Base-by-base conservation (phyloP, 2,797 vertebrate species). In the Craterocephalus amniculus region DNA sequence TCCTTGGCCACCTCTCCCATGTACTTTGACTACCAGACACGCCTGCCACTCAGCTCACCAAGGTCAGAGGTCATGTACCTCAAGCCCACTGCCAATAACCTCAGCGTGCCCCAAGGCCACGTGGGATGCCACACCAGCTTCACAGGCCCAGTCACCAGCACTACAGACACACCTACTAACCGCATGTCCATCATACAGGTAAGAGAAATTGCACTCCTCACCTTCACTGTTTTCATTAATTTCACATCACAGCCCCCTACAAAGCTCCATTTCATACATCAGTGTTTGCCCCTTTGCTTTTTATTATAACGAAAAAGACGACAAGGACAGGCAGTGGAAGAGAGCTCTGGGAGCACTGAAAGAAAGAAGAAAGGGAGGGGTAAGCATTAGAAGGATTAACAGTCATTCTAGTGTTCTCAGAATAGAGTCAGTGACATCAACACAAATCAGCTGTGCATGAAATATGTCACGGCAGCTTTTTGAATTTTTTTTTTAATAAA, bases 181-280 rank as follows among this genome's bases (percentile, higher is more conserved):
- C 96, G 98, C 96, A 99, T 99, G 97, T 99, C 98, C 91, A 97
- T 99, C 95, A 99, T 99, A 94, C 98, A 99, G 98, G 98, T 99
- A 98, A 94, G 96, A 95, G 88, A 88, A 87, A 90, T 83, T 87
- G 81, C 87, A 84, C 82, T 82, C 49, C 80, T 83, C 73, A 85
- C 77, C 75, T 76, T 86, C 80, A 91, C 83, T 81, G 71, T 84
- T 83, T 63, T 82, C 82, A 87, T 78, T 48, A 58, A 83, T 83
- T 81, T 76, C 70, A 83, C 74, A 22, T 86, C 83, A 83, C 83
- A 72, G 67, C 60, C 81, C 45, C 64, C 65, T 52, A 74, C 35
- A 83, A 80, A 74, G 78, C 67, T 71, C 63, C 79, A 83, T 81
- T 79, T 80, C 58, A 62, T 74, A 27, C 74, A 81, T 74, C 78